Evolutionary conservation across 2,888 invertebrate genomes (phyloP).

Genomic region (Margaritifera margaritifera): DNA sequence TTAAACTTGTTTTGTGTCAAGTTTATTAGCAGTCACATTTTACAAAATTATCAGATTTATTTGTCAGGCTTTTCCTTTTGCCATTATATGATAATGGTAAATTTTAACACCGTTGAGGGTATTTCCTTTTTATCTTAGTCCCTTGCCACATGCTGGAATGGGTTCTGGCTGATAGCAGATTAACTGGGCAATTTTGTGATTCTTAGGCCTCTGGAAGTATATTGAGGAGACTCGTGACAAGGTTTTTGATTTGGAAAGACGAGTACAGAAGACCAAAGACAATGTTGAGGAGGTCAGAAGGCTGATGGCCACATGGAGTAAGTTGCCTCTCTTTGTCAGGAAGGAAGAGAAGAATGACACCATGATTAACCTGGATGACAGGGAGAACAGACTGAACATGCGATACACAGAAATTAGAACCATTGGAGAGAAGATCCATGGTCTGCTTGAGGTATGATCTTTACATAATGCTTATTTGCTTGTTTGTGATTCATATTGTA

Average conservation of each 20-base stretch:
- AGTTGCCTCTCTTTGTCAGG: constrained; percentile 87
- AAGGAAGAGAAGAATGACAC: constrained; percentile 89
- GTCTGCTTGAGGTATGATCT: constrained; percentile 77
- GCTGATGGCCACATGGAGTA: constrained; percentile 86
- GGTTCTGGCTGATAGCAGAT: too few species aligned
- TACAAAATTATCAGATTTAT: too few species aligned
- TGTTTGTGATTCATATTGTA: too few species aligned
- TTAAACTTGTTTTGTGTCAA: too few species aligned
- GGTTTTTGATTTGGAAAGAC: constrained; percentile 85
- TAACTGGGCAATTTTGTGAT: background rate
- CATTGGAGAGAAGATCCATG: constrained; percentile 82
- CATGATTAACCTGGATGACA: constrained; percentile 86
- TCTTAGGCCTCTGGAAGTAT: constrained; percentile 84
- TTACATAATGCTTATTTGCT: background rate
- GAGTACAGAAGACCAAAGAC: constrained; percentile 86
- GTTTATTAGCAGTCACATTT: too few species aligned
- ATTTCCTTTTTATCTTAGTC: too few species aligned
- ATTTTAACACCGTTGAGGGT: too few species aligned
- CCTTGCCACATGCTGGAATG: too few species aligned
- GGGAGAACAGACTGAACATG: constrained; percentile 82
- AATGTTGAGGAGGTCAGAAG: constrained; percentile 86
- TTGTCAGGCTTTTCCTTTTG: too few species aligned
- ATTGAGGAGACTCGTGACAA: constrained; percentile 84
- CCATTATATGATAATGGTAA: too few species aligned
- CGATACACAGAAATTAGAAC: constrained; percentile 84